Base-by-base conservation (phyloP, 2,113 vertebrate genomes). In the Leptobrachium ailaonicum region DNA sequence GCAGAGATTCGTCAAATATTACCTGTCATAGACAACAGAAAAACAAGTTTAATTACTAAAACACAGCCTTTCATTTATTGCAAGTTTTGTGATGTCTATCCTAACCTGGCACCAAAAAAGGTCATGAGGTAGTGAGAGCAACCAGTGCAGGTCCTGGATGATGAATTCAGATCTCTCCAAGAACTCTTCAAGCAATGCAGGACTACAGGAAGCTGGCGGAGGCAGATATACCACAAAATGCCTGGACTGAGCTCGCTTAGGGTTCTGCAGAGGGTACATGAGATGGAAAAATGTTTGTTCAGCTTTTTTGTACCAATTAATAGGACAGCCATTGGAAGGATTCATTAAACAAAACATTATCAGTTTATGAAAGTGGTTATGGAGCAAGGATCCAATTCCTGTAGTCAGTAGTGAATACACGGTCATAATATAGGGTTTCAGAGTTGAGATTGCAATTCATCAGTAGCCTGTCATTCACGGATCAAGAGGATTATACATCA, bases 21-120 rank as follows among this genome's bases (percentile, higher is more conserved):
- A 97, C 96, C 98, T 99, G 85, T n/a, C 10, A 13, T 2, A 14
- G 43, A 63, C 5, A 71, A 47, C 43, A 70, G 1, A 68, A 42
- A 44, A 50, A 50, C 47, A 50, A 50, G 4, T 50, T 50, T 1
- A 50, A 50, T 8, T 50, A 50, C 8, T 5, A 50, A 50, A 50
- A 32, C 20, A 32, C 20, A 32, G 20, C 20, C 20, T 32, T 32
- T 32, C 20, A 32, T 32, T 32, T 32, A 32, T 32, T 32, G 20
- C 20, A 32, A 32, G 20, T 32, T 32, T 32, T 32, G 20, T 32
- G 20, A 32, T 32, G 20, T 50, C 8, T 75, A 79, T 56, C 4
- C 44, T 88, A 89, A 99, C 98, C 97, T 99, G 98, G 89, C 96
- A 99, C 98, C 97, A 99, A 88, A 99, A 99, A 82, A 90, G 96